Conservation (phyloP, 2,888 invertebrate genomes). For the Ferdinandea cuprea region DNA sequence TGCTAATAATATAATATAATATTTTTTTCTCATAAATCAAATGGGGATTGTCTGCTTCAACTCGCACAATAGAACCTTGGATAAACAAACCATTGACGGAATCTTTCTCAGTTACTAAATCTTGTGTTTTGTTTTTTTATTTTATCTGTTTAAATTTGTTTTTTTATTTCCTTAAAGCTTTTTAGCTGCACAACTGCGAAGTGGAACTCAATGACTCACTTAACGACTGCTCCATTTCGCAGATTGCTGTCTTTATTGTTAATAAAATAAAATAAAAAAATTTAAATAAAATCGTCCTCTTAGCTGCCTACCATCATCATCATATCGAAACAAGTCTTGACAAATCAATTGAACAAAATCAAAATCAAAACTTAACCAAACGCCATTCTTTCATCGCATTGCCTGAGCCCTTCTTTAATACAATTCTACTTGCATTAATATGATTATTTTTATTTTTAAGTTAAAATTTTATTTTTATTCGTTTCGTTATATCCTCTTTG, state of each 20-base stretch:
- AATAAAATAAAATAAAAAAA: constrained; percentile 45
- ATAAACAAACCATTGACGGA: constrained; percentile 52
- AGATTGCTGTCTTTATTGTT: constrained; percentile 57
- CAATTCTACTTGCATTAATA: constrained; percentile 58
- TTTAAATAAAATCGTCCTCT: constrained; percentile 35
- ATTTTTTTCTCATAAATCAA: too few relatives aligned
- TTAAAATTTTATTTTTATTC: constrained; percentile 36
- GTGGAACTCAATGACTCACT: constrained; percentile 32
- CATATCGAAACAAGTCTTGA: constrained; percentile 45
- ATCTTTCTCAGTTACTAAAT: constrained; percentile 67
- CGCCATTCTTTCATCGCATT: constrained; percentile 77
- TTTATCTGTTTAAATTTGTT: constrained; percentile 31
- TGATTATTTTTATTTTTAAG: constrained; percentile 60
- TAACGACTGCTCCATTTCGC: constrained; percentile 65
- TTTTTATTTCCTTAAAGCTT: constrained; percentile 43
- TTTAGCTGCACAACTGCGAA: constrained; percentile 58
- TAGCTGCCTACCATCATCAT: constrained; percentile 69
- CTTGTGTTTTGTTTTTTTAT: constrained; percentile 61
- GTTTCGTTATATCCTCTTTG: constrained; percentile 63
- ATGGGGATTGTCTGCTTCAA: background rate
- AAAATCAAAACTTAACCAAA: constrained; percentile 69
- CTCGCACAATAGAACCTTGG: background rate
- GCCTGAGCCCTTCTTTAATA: constrained; percentile 77
- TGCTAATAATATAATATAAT: too few relatives aligned
- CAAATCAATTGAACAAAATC: constrained; percentile 39